Evolutionary conservation across 1,140 invertebrate species (phyloP).

Genomic region (Catajapyx aquilonaris): DNA sequence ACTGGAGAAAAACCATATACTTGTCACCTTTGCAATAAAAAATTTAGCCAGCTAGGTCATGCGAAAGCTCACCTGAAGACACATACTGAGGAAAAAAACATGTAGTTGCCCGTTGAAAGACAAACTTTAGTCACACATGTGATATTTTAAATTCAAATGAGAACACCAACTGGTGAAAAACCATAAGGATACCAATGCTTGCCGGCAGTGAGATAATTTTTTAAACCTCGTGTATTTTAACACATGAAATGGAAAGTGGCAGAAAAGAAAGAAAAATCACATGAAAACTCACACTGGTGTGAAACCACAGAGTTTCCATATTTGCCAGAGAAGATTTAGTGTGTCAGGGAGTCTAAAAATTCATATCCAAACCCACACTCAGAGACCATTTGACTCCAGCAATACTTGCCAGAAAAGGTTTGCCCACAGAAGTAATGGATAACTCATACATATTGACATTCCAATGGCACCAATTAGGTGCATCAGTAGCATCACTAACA

Average conservation of each 20-base stretch:
- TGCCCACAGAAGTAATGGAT: neutral
- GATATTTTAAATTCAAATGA: too few relatives aligned
- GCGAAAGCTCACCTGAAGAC: neutral
- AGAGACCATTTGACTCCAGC: neutral
- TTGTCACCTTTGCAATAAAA: neutral
- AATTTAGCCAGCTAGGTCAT: neutral
- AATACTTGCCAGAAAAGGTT: neutral
- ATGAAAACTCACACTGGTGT: too few relatives aligned
- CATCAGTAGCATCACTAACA: too few relatives aligned
- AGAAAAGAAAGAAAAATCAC: too few relatives aligned
- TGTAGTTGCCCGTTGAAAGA: neutral
- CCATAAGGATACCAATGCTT: too few relatives aligned
- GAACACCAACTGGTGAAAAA: neutral
- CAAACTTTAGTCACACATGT: too few relatives aligned
- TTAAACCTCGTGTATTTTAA: too few relatives aligned
- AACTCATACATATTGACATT: too few relatives aligned
- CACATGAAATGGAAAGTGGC: too few relatives aligned
- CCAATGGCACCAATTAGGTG: too few relatives aligned
- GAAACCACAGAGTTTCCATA: neutral
- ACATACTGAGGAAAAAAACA: neutral
- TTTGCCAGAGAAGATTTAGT: neutral
- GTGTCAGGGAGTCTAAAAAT: neutral
- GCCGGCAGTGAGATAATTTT: too few relatives aligned
- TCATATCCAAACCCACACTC: neutral
- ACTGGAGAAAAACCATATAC: neutral